Percentiles rank a stretch among this genome's conserved stretches.
Conservation (phyloP, 2,797 vertebrate species). For the Girardinus metallicus region DNA sequence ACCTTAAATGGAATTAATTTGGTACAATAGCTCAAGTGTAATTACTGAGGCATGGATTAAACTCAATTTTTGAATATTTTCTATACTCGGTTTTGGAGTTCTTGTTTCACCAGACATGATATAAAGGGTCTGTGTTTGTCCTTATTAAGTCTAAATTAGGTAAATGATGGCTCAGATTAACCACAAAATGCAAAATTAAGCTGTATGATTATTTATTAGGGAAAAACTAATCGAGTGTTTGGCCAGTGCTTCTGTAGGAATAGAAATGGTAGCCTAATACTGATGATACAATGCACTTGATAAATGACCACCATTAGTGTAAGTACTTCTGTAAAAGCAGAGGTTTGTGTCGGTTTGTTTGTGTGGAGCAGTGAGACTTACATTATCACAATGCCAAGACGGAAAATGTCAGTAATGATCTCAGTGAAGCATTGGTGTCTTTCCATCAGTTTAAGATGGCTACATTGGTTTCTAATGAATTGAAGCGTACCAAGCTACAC, state of each 20-base stretch:
- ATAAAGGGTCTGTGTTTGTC: neutral
- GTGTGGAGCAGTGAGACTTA: neutral
- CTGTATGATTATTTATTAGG: neutral
- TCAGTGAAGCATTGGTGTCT: conserved; percentile 29
- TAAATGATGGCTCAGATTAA: neutral
- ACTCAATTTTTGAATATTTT: conserved; percentile 38
- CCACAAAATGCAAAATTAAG: neutral
- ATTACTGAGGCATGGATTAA: conserved; percentile 41
- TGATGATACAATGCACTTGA: neutral
- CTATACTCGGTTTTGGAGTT: conserved; percentile 25
- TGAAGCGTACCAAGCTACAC: neutral
- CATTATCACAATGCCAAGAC: neutral
- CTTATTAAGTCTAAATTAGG: neutral
- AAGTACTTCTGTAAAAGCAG: conserved; percentile 5
- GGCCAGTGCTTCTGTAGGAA: neutral
- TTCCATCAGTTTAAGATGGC: neutral
- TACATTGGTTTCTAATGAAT: neutral
- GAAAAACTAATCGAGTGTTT: neutral
- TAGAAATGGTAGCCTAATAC: neutral
- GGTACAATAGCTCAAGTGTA: conserved; percentile 9
- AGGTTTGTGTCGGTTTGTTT: neutral
- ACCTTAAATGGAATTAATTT: conserved; percentile 49
- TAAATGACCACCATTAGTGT: conserved; percentile 1
- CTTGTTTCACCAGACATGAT: neutral
- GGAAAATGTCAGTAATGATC: conserved; percentile 44